phyloP scores from a whole-genome alignment of 2,113 vertebrate species.

The Oreocharis arfaki region DNA sequence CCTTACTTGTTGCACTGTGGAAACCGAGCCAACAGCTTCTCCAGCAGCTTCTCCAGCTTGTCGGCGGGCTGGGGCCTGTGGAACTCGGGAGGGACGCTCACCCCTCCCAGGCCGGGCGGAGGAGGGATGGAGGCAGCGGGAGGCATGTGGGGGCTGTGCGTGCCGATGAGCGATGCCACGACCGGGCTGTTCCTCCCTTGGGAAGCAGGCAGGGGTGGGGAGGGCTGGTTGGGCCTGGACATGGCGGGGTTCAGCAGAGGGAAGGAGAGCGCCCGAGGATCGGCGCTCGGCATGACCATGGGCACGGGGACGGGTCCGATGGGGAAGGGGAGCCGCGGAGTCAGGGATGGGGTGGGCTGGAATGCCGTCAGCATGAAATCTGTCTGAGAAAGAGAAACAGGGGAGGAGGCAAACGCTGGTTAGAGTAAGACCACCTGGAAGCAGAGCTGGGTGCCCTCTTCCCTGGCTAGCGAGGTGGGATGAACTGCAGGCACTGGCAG shows the following conservation, averaged over 20 bases:
- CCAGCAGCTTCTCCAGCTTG: conserved; percentile 88
- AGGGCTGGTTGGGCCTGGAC: conserved; percentile 66
- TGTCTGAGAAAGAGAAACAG: conserved; percentile 67
- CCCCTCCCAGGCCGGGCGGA: conserved; percentile 66
- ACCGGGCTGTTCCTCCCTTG: conserved; percentile 61
- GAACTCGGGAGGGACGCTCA: conserved; percentile 51
- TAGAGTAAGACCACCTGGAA: neutral
- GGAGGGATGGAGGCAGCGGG: conserved; percentile 62
- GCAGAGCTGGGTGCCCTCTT: rapidly evolving
- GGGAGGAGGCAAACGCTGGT: neutral
- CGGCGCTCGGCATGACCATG: conserved; percentile 79
- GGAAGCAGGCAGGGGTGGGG: conserved; percentile 59
- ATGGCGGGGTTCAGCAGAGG: conserved; percentile 69
- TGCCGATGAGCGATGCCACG: conserved; percentile 42
- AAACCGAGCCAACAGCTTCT: conserved; percentile 80
- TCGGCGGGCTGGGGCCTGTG: conserved; percentile 69
- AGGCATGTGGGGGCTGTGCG: conserved; percentile 64
- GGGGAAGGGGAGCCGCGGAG: conserved; percentile 74
- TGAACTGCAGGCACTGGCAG: neutral
- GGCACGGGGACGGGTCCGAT: conserved; percentile 73
- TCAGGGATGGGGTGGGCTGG: conserved; percentile 62
- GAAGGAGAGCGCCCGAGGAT: conserved; percentile 74
- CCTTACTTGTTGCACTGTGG: conserved; percentile 85
- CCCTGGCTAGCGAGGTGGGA: rapidly evolving
- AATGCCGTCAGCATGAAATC: conserved; percentile 77